phyloP scores from a whole-genome alignment of 2,113 vertebrate species.

The Malurus elegans region DNA sequence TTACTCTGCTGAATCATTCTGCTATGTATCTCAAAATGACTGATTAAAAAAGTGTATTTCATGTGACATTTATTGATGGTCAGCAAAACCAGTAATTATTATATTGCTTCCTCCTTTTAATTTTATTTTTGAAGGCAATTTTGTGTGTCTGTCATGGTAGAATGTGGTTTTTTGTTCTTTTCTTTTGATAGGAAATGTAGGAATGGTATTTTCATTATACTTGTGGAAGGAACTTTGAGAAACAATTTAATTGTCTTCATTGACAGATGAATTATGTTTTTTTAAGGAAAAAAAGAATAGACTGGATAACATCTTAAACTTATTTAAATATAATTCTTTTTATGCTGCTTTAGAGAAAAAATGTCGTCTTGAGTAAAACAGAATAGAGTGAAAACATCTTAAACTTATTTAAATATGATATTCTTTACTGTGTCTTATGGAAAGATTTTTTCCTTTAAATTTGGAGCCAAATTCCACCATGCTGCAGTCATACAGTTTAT shows the following conservation, averaged over 20 bases:
- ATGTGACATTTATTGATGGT: slow-evolving; percentile 7
- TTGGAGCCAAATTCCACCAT: background rate
- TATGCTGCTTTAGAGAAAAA: background rate
- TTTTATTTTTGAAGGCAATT: background rate
- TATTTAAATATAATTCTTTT: slow-evolving; percentile 26
- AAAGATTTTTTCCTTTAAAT: background rate
- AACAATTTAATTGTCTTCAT: background rate
- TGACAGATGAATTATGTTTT: slow-evolving; percentile 14
- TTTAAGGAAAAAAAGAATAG: background rate
- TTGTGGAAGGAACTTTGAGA: background rate
- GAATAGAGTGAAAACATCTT: slow-evolving; percentile 33
- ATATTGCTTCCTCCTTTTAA: background rate
- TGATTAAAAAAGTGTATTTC: background rate
- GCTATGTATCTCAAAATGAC: background rate
- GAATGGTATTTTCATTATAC: slow-evolving; percentile 28
- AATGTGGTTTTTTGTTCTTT: background rate
- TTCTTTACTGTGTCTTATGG: background rate
- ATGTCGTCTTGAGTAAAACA: background rate
- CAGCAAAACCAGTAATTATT: background rate
- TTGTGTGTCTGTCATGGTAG: background rate
- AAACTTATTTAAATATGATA: slow-evolving; percentile 33
- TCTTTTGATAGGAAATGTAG: background rate
- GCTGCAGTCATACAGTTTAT: background rate
- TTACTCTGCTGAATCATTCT: slow-evolving; percentile 18
- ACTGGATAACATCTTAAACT: slow-evolving; percentile 32